Evolutionary conservation across 2,797 vertebrate species (phyloP).

Genomic region (Cottoperca gobio): DNA sequence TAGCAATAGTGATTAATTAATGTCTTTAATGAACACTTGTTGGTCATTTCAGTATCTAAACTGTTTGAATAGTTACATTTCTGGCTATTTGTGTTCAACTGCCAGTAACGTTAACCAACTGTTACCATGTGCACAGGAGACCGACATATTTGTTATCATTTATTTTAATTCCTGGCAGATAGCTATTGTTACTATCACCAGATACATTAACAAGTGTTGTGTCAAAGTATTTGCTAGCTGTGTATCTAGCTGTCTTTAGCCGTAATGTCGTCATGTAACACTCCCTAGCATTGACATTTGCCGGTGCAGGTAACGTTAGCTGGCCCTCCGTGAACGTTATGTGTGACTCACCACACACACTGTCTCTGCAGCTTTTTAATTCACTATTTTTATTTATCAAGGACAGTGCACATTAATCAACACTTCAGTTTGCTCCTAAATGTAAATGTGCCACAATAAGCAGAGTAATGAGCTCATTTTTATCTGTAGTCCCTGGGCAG

Average conservation of each 20-base stretch:
- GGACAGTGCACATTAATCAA: too few species aligned
- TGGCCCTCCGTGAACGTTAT: slow-evolving; percentile 31
- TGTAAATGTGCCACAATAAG: too few species aligned
- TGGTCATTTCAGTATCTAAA: accelerated
- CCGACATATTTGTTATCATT: background rate
- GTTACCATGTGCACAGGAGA: slow-evolving; percentile 41
- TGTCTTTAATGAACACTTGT: background rate
- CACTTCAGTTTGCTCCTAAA: too few species aligned
- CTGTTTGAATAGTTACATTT: accelerated
- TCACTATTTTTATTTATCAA: too few species aligned
- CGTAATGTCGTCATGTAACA: background rate
- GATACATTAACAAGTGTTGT: accelerated
- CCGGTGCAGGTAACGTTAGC: background rate
- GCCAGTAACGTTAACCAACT: background rate
- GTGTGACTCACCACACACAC: slow-evolving; percentile 40
- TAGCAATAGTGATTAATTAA: background rate
- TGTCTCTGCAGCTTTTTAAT: slow-evolving; percentile 13
- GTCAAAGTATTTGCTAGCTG: background rate
- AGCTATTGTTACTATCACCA: background rate
- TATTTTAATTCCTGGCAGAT: background rate
- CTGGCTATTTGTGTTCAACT: background rate
- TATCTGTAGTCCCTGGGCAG: too few species aligned
- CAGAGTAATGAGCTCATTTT: too few species aligned
- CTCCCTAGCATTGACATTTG: background rate
- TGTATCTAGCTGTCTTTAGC: background rate